Evolutionary conservation across 2,113 vertebrate species (phyloP).

Genomic region (Sapajus apella): DNA sequence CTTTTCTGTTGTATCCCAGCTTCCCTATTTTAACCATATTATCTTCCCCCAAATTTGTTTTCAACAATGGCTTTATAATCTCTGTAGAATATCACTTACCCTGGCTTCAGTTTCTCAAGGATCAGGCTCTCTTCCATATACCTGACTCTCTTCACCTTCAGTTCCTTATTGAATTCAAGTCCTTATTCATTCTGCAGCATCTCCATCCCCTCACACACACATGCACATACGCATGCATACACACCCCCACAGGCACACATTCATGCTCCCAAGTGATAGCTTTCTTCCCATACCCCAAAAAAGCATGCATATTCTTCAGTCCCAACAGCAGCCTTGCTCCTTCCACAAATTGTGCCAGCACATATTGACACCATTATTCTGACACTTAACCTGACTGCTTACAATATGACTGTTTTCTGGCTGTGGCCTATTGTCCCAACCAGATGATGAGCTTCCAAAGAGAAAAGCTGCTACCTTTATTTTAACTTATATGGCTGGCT

Average conservation of each 20-base stretch:
- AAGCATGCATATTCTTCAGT: background rate
- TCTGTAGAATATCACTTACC: background rate
- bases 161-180: background rate
- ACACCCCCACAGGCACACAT: background rate
- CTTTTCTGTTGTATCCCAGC: background rate
- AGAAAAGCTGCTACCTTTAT: background rate
- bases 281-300: background rate
- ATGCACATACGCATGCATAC: background rate
- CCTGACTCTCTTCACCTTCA: background rate
- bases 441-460: background rate
- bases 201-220: background rate
- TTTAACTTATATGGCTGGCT: background rate
- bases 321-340: background rate
- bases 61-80: background rate
- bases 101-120: background rate
- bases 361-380: background rate
- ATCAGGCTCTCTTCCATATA: background rate
- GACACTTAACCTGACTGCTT: background rate
- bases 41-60: background rate
- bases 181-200: background rate
- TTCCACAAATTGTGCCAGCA: background rate
- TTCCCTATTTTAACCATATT: background rate
- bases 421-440: background rate
- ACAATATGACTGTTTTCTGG: background rate
- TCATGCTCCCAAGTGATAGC: background rate